These are phyloP conservation scores for Philereme transversata DNA, from an alignment of 2,888 invertebrate species.

Conservation along the genomic window DNA sequence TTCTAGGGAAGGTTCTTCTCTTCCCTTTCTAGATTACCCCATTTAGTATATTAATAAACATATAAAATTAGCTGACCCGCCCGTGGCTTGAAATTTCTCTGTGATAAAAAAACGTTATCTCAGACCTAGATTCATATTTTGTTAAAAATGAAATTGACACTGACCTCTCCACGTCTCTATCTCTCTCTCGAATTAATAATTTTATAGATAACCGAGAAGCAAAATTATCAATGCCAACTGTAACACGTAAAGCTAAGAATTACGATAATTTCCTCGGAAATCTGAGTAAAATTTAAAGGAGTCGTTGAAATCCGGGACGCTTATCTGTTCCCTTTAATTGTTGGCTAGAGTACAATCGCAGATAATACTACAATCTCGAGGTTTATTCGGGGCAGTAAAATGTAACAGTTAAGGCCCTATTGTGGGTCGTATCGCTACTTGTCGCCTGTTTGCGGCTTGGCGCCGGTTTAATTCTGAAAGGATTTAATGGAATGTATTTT, in stretches of 20 bases:
- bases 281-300: constrained; percentile 46
- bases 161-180: no score
- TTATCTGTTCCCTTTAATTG: constrained; percentile 74
- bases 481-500: no score
- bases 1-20: no score
- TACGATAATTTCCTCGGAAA: constrained; percentile 18
- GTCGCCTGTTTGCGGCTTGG: constrained; percentile 53
- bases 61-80: no score
- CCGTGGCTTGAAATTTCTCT: no score
- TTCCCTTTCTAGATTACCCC: no score
- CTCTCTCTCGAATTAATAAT: no score
- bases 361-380: constrained; percentile 47
- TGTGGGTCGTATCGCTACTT: constrained; percentile 57
- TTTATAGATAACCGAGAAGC: not conserved
- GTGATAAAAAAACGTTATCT: no score
- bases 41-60: no score
- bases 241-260: constrained; percentile 17
- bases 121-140: no score
- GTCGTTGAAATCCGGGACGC: constrained; percentile 54
- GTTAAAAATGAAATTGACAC: no score
- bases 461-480: constrained; percentile 32
- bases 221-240: constrained; percentile 6
- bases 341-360: constrained; percentile 63
- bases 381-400: constrained; percentile 71
- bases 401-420: constrained; percentile 71